phyloP scores from a whole-genome alignment of 2,113 vertebrate species.

The Heterotis niloticus region DNA sequence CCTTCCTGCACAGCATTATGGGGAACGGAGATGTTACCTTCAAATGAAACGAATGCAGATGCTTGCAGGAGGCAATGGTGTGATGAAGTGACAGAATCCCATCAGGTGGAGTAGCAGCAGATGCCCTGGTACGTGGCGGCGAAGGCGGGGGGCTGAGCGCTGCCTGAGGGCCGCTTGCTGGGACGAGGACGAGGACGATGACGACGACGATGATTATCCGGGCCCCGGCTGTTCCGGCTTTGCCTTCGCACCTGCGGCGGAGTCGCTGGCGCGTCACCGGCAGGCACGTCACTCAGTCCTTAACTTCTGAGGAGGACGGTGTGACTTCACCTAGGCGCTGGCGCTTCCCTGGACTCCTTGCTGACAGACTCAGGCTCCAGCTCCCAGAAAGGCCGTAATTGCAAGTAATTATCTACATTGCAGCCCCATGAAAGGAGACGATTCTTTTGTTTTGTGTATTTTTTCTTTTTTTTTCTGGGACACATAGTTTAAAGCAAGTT shows the following conservation, averaged over 20 bases:
- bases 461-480: conserved; percentile 44
- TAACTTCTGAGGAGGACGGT: conserved; percentile 47
- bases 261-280: conserved; percentile 46
- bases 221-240: conserved; percentile 48
- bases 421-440: conserved; percentile 42
- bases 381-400: conserved; percentile 47
- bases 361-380: conserved; percentile 34
- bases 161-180: not conserved
- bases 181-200: not conserved
- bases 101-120: not conserved
- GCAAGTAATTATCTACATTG: conserved; percentile 50
- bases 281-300: conserved; percentile 46
- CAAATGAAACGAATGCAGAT: not conserved
- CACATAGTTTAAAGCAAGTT: conserved; percentile 15
- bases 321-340: conserved; percentile 44
- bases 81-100: not conserved
- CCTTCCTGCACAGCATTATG: not conserved
- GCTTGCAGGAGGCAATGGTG: not conserved
- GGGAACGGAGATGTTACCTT: not conserved
- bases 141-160: not conserved
- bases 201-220: conserved; percentile 21
- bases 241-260: conserved; percentile 47
- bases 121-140: not conserved
- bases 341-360: conserved; percentile 45
- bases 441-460: conserved; percentile 44